These are phyloP conservation scores for Neoitamus cyanurus DNA, from an alignment of 2,888 invertebrate species.

Conservation along the genomic window DNA sequence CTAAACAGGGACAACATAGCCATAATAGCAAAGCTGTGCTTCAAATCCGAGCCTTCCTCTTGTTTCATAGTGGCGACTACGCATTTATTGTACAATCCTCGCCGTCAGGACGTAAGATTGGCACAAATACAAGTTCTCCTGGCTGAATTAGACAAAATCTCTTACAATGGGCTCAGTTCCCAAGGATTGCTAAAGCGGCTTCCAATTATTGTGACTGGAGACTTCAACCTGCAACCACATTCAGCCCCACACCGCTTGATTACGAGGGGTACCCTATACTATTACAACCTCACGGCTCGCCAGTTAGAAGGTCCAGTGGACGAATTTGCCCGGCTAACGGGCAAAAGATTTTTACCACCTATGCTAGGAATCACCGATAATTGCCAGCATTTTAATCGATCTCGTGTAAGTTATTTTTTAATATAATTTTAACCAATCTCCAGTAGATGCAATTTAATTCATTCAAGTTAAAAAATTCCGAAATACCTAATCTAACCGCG, in stretches of 20 bases:
- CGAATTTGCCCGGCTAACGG: constrained; percentile 41
- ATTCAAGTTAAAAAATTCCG: not conserved
- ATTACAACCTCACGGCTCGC: constrained; percentile 62
- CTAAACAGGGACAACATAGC: constrained; percentile 91
- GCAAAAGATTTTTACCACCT: constrained; percentile 56
- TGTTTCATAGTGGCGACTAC: constrained; percentile 89
- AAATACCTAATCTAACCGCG: not conserved
- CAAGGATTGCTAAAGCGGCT: constrained; percentile 64
- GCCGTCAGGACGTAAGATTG: constrained; percentile 86
- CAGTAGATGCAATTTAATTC: not conserved
- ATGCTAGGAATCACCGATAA: constrained; percentile 70
- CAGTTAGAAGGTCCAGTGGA: constrained; percentile 52
- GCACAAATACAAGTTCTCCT: constrained; percentile 88
- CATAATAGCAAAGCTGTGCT: constrained; percentile 78
- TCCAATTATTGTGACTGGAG: constrained; percentile 90
- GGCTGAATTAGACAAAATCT: constrained; percentile 84
- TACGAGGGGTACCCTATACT: constrained; percentile 71
- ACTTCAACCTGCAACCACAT: constrained; percentile 86
- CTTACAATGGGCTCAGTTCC: constrained; percentile 66
- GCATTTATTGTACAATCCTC: constrained; percentile 93
- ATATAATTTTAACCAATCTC: no score
- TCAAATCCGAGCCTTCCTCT: constrained; percentile 67
- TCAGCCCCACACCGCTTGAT: constrained; percentile 79
- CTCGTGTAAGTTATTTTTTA: not conserved
- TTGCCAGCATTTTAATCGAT: constrained; percentile 69